Conservation (phyloP, 1,140 invertebrate genomes). For the Drosophila mojavensis region DNA sequence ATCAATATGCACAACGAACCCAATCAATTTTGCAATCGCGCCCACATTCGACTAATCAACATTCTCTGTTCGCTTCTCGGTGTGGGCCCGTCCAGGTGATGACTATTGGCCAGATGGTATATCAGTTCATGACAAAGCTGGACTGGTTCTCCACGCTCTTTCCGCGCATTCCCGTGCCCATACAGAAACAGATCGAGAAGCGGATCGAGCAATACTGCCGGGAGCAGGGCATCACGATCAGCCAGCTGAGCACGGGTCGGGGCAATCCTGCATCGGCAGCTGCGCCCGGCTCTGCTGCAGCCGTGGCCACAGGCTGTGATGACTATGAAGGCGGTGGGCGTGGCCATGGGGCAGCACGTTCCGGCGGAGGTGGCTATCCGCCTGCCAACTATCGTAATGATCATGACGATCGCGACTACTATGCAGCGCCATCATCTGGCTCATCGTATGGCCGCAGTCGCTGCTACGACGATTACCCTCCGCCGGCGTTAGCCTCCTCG, state of each 20-base stretch:
- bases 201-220: conserved; percentile 86
- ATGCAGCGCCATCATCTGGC: conserved; percentile 40
- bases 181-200: conserved; percentile 95
- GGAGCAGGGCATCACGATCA: conserved; percentile 65
- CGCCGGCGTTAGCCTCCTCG: conserved; percentile 36
- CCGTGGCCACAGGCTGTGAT: conserved; percentile 29
- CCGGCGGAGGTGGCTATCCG: conserved; percentile 40
- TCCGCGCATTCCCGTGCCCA: conserved; percentile 99
- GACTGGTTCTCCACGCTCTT: conserved; percentile 99
- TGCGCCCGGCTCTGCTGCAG: background rate
- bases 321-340: conserved; percentile 46
- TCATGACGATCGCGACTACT: conserved; percentile 75
- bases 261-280: conserved; percentile 6
- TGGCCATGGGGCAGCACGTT: conserved; percentile 22
- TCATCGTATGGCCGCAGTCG: conserved; percentile 53
- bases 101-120: conserved; percentile 96
- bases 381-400: conserved; percentile 68
- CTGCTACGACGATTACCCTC: conserved; percentile 68
- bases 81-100: conserved; percentile 85
- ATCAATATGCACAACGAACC: conserved; percentile 41
- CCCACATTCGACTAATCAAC: background rate
- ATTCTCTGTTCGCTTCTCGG: background rate
- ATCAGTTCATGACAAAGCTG: conserved; percentile 97
- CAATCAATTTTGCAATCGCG: background rate
- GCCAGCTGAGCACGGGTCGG: conserved; percentile 66